phyloP scores from a whole-genome alignment of 2,797 vertebrate species.

The Gymnodraco acuticeps region DNA sequence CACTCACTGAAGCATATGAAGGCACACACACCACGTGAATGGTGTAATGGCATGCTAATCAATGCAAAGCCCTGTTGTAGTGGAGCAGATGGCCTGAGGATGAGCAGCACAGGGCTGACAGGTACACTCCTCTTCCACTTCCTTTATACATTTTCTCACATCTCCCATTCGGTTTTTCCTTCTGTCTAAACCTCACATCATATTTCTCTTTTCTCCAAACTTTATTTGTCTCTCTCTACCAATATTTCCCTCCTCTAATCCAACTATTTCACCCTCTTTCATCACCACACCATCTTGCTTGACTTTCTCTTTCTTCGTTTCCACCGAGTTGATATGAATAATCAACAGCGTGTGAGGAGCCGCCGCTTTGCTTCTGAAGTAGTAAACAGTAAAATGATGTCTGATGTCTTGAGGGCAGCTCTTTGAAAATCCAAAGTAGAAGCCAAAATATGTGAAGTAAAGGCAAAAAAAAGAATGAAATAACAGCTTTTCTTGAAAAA shows the following conservation, averaged over 20 bases:
- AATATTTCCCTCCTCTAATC: slow-evolving; percentile 65
- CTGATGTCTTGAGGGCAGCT: slow-evolving; percentile 52
- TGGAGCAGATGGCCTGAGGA: slow-evolving; percentile 79
- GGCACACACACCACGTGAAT: slow-evolving; percentile 55
- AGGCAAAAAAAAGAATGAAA: not conserved
- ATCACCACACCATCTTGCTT: slow-evolving; percentile 70
- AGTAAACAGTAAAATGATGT: slow-evolving; percentile 60
- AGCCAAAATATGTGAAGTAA: not conserved
- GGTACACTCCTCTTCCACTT: slow-evolving; percentile 65
- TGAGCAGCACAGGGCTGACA: slow-evolving; percentile 70
- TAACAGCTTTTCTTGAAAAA: not conserved
- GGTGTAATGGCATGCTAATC: slow-evolving; percentile 81
- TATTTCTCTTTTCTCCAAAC: slow-evolving; percentile 42
- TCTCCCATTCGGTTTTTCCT: slow-evolving; percentile 35
- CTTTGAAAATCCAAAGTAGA: slow-evolving; percentile 38
- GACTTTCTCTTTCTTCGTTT: slow-evolving; percentile 56
- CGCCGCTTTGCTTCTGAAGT: slow-evolving; percentile 58
- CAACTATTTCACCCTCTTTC: slow-evolving; percentile 73
- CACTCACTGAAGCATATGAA: slow-evolving; percentile 45
- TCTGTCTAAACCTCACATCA: slow-evolving; percentile 21
- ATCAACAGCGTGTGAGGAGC: slow-evolving; percentile 59
- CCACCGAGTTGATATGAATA: slow-evolving; percentile 67
- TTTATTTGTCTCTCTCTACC: slow-evolving; percentile 54
- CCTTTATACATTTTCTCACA: slow-evolving; percentile 32
- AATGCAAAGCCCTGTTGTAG: slow-evolving; percentile 79